phyloP scores from a whole-genome alignment of 2,888 invertebrate species.

The Trimorus sp. region DNA sequence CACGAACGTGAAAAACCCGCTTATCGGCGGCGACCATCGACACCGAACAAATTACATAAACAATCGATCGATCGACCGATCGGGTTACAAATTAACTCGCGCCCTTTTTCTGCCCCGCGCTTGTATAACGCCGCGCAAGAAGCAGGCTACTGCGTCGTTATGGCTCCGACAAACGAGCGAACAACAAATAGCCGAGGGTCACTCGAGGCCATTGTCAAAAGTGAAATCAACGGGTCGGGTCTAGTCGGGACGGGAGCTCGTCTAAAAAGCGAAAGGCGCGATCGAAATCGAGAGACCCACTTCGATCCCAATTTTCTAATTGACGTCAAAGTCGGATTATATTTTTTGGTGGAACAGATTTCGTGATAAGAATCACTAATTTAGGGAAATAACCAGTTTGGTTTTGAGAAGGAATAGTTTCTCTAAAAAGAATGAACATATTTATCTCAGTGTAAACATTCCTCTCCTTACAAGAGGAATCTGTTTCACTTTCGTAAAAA shows the following conservation, averaged over 20 bases:
- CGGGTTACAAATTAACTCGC: conserved; percentile 14
- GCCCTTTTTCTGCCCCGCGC: not conserved
- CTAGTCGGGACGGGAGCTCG: conserved; percentile 74
- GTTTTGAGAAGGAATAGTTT: no score
- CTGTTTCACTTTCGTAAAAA: no score
- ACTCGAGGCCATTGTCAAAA: conserved; percentile 81
- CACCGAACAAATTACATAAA: conserved; percentile 10
- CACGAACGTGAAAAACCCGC: no score
- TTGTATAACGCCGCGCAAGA: conserved; percentile 26
- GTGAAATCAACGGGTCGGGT: conserved; percentile 75
- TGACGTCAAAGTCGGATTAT: conserved; percentile 11
- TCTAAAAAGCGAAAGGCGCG: conserved; percentile 55
- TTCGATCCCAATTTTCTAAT: conserved; percentile 38
- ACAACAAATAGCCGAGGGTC: conserved; percentile 59
- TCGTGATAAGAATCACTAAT: no score
- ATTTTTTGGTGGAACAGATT: no score
- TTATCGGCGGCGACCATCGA: not conserved
- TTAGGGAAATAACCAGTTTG: no score
- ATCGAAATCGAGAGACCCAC: conserved; percentile 18
- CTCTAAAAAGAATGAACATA: no score
- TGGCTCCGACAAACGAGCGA: conserved; percentile 24
- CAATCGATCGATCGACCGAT: conserved; percentile 5
- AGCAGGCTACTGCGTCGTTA: conserved; percentile 32
- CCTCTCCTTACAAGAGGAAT: no score
- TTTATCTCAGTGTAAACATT: no score